Conservation (phyloP, 2,888 invertebrate genomes). For the Campoplex nolae region DNA sequence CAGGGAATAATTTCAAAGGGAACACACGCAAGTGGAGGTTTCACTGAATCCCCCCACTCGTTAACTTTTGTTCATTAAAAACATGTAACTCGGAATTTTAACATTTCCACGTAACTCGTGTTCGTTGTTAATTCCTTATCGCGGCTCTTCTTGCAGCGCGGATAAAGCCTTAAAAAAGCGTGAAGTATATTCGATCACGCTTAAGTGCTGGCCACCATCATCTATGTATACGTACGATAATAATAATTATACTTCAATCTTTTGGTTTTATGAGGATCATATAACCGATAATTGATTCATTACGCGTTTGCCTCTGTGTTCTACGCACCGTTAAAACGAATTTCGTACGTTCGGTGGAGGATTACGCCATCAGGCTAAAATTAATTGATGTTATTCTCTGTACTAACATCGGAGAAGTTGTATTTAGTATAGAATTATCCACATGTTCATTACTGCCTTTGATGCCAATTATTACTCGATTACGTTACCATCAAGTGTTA, state of each 20-base stretch:
- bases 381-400: neutral
- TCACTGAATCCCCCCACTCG: neutral
- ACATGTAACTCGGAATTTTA: neutral
- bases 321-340: neutral
- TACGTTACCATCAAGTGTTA: neutral
- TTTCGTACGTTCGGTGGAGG: neutral
- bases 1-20: neutral
- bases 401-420: neutral
- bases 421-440: neutral
- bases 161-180: neutral
- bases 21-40: neutral
- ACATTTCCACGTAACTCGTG: neutral
- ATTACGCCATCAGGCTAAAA: neutral
- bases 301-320: neutral
- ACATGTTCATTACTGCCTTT: too few relatives aligned
- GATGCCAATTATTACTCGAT: neutral
- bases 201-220: neutral
- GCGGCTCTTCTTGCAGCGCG: neutral
- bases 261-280: neutral
- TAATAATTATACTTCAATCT: neutral
- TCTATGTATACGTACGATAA: neutral
- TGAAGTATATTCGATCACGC: neutral
- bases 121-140: neutral
- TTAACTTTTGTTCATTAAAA: neutral
- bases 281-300: neutral